Evolutionary conservation across 2,888 invertebrate genomes (phyloP), one percentile per base, ranked within the genome.

Genomic region (Dasysyrphus albostriatus): DNA sequence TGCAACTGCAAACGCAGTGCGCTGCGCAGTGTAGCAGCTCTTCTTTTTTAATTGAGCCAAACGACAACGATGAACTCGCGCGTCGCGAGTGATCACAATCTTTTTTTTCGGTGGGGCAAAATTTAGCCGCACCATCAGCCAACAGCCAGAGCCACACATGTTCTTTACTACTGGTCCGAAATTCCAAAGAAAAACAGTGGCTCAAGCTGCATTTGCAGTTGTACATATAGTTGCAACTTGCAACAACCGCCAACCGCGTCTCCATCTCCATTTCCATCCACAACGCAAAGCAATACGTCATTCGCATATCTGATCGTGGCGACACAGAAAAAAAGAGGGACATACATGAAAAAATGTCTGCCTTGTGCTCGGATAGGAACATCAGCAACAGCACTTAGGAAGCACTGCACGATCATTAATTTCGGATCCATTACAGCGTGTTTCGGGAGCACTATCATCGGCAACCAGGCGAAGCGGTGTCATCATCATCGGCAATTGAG

Each of bases 401-500:
- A 79, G 78, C 87, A 79, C 51, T 87, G 87, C 87, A 87, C 87
- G 87, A 87, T 83, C 87, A 87, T 87, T 87, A 87, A 87, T 87
- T 87, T 87, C 87, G 47, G 87, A 87, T 87, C 87, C 87, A 87
- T 87, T 87, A 87, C 87, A 87, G 83, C 87, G 87, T 87, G 87
- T 87, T 83, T 87, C 87, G 87, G 87, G 87, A 83, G 87, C 87
- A 85, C 34, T 44, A 37, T 59, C 56, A 76, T 65, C 69, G 70
- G 47, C 65, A 65, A 19, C 74, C 58, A 80, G 24, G 69, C 51
- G 61, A 61, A 51, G 37, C 76, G 54, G 67, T 77, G 81, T 74
- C 82, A 82, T 72, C 69, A 49, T 70, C 84, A 79, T 51, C 49
- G 56, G 39, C 70, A 69, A 79, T 79, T 83, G 78, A 72, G 73